Conservation (phyloP, 1,140 invertebrate genomes). For the Antheraea pernyi region DNA sequence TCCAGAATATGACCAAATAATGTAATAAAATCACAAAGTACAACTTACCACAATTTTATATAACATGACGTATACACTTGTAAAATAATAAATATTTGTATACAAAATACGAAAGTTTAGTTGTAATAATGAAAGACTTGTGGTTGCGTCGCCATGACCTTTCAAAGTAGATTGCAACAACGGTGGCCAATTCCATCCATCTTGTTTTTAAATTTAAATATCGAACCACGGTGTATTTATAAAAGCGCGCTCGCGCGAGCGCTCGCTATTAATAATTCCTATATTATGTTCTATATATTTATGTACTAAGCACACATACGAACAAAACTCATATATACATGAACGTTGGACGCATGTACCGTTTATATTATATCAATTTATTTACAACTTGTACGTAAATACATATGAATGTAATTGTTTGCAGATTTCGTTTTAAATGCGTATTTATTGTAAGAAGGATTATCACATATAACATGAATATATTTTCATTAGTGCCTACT, state of each 20-base stretch:
- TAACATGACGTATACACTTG: no score
- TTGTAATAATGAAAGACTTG: no score
- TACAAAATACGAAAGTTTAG: no score
- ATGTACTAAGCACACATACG: background rate
- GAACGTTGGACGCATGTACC: background rate
- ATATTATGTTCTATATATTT: constrained; percentile 1
- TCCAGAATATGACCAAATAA: no score
- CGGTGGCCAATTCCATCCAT: background rate
- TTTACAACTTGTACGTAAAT: background rate
- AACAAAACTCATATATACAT: background rate
- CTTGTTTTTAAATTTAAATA: constrained; percentile 5
- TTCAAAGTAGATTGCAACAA: constrained; percentile 3
- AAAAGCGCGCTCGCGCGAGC: background rate
- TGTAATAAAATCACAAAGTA: no score
- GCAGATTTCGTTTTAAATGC: background rate
- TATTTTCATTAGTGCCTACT: no score
- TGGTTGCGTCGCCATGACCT: background rate
- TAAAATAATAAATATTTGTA: no score
- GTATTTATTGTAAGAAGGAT: background rate
- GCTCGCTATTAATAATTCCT: background rate
- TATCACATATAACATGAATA: no score
- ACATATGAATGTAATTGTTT: background rate
- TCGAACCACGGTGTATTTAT: background rate
- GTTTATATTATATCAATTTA: background rate
- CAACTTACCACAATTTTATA: no score